These are phyloP conservation scores for Diceros bicornis DNA, from an alignment of 2,797 vertebrate genomes.

Conservation along the genomic window DNA sequence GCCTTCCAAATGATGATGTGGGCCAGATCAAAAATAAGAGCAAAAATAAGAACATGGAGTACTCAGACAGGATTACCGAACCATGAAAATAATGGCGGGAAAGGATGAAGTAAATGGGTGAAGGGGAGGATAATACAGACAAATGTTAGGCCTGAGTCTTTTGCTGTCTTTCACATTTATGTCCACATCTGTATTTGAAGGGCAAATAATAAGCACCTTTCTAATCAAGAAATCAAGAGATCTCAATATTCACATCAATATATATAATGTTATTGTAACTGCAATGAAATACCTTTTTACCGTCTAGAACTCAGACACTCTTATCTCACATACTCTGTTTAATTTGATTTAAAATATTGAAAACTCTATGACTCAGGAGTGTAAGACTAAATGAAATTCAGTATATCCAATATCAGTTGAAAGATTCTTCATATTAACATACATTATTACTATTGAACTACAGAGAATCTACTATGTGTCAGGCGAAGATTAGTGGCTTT, in stretches of 20 bases:
- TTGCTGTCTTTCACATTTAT: background rate
- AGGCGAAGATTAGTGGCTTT: background rate
- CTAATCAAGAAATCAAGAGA: background rate
- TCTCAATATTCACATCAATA: background rate
- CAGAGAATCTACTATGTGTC: background rate
- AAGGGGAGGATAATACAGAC: background rate
- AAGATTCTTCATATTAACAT: background rate
- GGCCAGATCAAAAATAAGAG: background rate
- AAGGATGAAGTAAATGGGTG: background rate
- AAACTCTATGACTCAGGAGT: background rate
- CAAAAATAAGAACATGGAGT: background rate
- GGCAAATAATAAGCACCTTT: background rate
- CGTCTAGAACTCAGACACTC: background rate
- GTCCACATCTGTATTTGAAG: background rate
- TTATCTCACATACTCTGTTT: background rate
- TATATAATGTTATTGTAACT: background rate
- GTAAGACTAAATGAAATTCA: slow-evolving; percentile 37
- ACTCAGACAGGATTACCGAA: background rate
- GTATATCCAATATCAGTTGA: background rate
- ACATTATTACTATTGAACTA: background rate
- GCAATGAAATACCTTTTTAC: background rate
- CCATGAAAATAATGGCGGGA: background rate
- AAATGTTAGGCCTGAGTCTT: background rate
- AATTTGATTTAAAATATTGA: background rate
- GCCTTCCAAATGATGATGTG: background rate